A percentile compares a stretch with the other conserved stretches of the same genome.
Conservation (phyloP, 1,140 invertebrate species). For the Bombus polaris region DNA sequence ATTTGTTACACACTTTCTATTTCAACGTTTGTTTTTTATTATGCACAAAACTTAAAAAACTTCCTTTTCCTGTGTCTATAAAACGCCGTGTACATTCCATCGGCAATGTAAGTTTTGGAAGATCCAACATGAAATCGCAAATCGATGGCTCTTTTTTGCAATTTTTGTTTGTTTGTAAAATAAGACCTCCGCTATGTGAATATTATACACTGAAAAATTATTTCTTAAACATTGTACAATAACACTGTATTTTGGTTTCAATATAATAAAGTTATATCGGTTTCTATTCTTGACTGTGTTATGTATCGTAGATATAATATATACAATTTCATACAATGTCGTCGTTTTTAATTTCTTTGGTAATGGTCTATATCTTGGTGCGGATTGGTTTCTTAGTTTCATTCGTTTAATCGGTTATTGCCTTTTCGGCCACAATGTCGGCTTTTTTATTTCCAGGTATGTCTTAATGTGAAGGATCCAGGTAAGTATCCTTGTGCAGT, state of each 20-base stretch:
- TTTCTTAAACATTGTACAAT: slow-evolving; percentile 13
- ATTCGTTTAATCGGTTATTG: too few species aligned
- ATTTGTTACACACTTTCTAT: background rate
- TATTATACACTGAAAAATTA: slow-evolving; percentile 9
- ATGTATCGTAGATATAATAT: background rate
- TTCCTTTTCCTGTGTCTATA: slow-evolving; percentile 2
- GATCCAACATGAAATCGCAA: background rate
- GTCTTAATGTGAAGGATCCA: too few species aligned
- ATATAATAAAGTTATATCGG: slow-evolving; percentile 45
- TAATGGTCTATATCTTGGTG: too few species aligned
- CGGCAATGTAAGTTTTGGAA: slow-evolving; percentile 16
- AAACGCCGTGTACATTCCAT: background rate
- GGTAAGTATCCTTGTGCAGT: too few species aligned
- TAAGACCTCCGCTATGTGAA: background rate
- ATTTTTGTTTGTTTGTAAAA: background rate
- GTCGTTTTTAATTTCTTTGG: too few species aligned
- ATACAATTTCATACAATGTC: too few species aligned
- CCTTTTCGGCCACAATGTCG: too few species aligned
- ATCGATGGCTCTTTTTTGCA: background rate
- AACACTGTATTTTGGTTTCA: slow-evolving; percentile 24
- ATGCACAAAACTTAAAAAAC: background rate
- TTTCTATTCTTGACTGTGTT: background rate
- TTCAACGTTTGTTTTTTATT: background rate
- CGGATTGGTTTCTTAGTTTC: too few species aligned
- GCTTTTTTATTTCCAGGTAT: too few species aligned